Evolutionary conservation across 2,888 invertebrate genomes (phyloP).

Genomic region (Tachystola acroxantha): DNA sequence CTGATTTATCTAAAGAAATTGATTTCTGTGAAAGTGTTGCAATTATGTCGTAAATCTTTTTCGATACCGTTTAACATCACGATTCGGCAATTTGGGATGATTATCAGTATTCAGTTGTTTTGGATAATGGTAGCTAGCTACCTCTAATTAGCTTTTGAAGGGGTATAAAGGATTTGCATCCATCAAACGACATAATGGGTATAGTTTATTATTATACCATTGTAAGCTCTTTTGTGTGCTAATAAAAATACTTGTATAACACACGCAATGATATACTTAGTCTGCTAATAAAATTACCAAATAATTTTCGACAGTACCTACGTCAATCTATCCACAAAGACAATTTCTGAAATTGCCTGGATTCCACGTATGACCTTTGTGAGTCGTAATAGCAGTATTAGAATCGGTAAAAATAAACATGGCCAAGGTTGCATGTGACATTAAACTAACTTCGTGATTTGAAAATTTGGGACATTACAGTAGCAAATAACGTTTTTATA

Average conservation of each 20-base stretch:
- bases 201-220: too few relatives aligned
- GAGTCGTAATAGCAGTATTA: conserved; percentile 1
- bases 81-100: conserved; percentile 11
- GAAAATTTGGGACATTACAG: conserved; percentile 42
- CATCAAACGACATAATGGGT: too few relatives aligned
- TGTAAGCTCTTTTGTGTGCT: too few relatives aligned
- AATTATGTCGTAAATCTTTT: conserved; percentile 11
- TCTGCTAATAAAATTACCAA: too few relatives aligned
- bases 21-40: conserved; percentile 11
- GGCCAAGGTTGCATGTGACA: conserved; percentile 19
- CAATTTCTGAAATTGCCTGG: conserved; percentile 1
- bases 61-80: conserved; percentile 10
- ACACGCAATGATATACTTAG: too few relatives aligned
- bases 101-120: conserved; percentile 12
- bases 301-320: too few relatives aligned
- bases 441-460: conserved; percentile 53
- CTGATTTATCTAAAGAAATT: conserved; percentile 8
- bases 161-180: too few relatives aligned
- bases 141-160: too few relatives aligned
- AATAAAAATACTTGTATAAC: too few relatives aligned
- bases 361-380: neutral
- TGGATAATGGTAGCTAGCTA: neutral
- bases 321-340: neutral
- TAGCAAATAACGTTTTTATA: conserved; percentile 34
- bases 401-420: conserved; percentile 1